A percentile compares a stretch with the other conserved stretches of the same genome.
These are phyloP conservation scores for Vulpes ferrilata DNA, from an alignment of 2,113 vertebrate genomes.

Conservation along the genomic window DNA sequence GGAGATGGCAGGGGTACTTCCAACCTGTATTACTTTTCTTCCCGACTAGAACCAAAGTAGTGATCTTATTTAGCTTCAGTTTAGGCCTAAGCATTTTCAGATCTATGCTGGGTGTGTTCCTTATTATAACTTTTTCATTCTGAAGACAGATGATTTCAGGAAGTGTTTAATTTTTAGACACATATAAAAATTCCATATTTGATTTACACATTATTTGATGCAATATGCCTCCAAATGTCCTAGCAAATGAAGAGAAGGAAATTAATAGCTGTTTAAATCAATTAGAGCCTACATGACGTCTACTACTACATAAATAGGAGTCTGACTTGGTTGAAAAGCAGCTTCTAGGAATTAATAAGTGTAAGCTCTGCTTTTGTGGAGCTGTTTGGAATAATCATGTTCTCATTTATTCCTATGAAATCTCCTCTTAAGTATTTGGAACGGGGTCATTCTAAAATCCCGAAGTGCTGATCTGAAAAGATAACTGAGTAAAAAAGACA, in stretches of 20 bases:
- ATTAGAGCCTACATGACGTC: background rate
- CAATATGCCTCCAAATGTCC: background rate
- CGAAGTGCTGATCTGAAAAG: background rate
- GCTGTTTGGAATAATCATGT: background rate
- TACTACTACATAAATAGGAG: background rate
- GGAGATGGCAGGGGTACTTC: background rate
- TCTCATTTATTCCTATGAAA: background rate
- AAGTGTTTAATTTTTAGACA: constrained; percentile 7
- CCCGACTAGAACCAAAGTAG: background rate
- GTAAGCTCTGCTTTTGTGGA: background rate
- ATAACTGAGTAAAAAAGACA: background rate
- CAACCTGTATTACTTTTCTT: background rate
- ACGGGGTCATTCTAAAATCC: background rate
- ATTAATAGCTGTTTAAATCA: background rate
- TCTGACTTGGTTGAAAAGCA: background rate
- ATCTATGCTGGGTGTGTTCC: background rate
- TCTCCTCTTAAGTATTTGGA: background rate
- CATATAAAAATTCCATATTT: background rate
- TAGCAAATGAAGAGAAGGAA: constrained; percentile 16
- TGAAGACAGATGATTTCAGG: constrained; percentile 11
- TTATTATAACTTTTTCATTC: constrained; percentile 29
- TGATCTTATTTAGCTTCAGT: background rate
- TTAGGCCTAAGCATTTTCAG: constrained; percentile 50
- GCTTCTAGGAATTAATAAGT: background rate
- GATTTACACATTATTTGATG: constrained; percentile 4